Base-by-base conservation (phyloP, 2,113 vertebrate genomes). In the Lontra canadensis region DNA sequence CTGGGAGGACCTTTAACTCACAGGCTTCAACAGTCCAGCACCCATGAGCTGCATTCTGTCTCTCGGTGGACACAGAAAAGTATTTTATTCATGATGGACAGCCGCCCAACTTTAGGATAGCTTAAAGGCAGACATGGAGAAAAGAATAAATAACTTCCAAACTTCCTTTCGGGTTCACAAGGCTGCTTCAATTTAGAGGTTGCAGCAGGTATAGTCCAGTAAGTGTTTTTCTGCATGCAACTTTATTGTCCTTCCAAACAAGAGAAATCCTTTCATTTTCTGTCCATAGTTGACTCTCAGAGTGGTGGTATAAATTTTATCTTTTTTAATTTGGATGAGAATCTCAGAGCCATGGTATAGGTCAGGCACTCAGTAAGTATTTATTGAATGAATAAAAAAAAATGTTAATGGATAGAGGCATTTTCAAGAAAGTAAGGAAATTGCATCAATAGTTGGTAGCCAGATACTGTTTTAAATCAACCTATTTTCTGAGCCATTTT, bases 341-440 rank as follows among this genome's bases (percentile, higher is more conserved):
- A 69, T 74, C 52, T 90, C 20, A 96, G 11, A 88, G 61, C 15
- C 42, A 49, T 82, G 36, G 49, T 69, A 90, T 23, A 61, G 18
- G 29, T 39, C 79, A 91, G 21, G 49, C 14, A 91, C 2, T 20
- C 23, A 71, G 3, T 85, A 69, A 78, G 25, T 39, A 80, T 69
- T 85, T 90, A 96, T 7, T 39, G n/a, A 88, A 73, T 31, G 59
- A 76, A 94, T 88, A n/a, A 44, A 25, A 34, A 17, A 21, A 9
- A 34, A 4, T 34, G 3, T 69, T 85, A 74, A 39, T 1, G 14
- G 81, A 83, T 12, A 65, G 42, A 59, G 49, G 8, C 49, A 92
- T 44, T 90, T 88, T 65, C 87, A 82, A 84, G 29, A 74, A 91
- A 89, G 52, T 61, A 92, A 18, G 52, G 18, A 97, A 49, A 86